Conservation (phyloP, 2,888 invertebrate genomes). For the Scrobipalpa atriplicella region DNA sequence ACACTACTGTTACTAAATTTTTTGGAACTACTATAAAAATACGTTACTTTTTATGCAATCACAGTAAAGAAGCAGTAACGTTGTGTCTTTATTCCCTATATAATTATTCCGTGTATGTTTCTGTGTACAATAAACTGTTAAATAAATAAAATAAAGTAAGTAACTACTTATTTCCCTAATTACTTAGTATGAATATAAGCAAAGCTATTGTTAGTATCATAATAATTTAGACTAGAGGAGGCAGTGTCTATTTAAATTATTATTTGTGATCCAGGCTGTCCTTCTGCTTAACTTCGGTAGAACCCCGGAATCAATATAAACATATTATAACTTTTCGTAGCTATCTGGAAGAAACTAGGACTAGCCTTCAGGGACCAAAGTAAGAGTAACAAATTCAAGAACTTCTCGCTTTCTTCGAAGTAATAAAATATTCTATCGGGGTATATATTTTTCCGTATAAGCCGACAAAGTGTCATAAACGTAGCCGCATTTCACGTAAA, state of each 20-base stretch:
- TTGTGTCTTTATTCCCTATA: too few species aligned
- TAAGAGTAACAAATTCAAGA: conserved; percentile 35
- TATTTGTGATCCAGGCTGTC: background rate
- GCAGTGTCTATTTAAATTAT: background rate
- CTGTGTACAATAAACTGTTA: too few species aligned
- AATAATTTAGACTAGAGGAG: background rate
- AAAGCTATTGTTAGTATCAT: too few species aligned
- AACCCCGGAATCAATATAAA: background rate
- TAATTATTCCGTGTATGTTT: too few species aligned
- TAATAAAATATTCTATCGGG: conserved; percentile 58
- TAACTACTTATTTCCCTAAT: too few species aligned
- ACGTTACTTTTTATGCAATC: too few species aligned
- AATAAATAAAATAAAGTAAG: too few species aligned
- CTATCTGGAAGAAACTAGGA: conserved; percentile 4
- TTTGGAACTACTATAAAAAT: too few species aligned
- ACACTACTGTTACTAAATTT: too few species aligned
- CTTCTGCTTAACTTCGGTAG: background rate
- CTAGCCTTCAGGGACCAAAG: conserved; percentile 19
- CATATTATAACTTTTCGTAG: conserved; percentile 5
- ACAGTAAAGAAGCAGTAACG: too few species aligned
- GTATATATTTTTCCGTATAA: conserved; percentile 57
- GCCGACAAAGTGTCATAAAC: conserved; percentile 65
- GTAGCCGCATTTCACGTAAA: conserved; percentile 69
- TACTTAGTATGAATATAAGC: too few species aligned
- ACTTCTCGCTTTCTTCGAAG: conserved; percentile 48